Base-by-base conservation (phyloP, 2,113 vertebrate species). In the Shinisaurus crocodilurus region DNA sequence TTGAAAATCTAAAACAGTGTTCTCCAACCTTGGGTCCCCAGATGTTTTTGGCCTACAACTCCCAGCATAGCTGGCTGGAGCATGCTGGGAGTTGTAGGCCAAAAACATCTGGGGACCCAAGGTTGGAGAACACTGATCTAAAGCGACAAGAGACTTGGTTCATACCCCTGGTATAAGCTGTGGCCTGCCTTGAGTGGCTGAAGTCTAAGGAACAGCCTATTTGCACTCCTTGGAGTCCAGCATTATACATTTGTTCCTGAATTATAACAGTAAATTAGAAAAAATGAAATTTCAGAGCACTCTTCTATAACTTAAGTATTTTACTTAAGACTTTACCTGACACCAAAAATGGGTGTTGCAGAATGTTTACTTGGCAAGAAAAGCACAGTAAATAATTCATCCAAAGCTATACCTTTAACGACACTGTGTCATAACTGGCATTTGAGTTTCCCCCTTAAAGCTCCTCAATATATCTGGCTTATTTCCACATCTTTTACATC, bases 401-500 rank as follows among this genome's bases (percentile, higher is more conserved):
- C 3, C 40, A 69, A 84, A 69, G 27, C 29, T 43, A 20, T 60
- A 57, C 27, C n/a, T 48, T 32, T 40, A 37, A 37, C 13, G 7
- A 29, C 29, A 63, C 32, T 75, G 34, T 16, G 37, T 83, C 18
- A 6, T 34, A 89, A 43, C 5, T 57, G 13, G 4, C n/a, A 34
- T 83, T 72, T 74, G 5, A 60, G 29, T 45, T 57, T 34, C 50
- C n/a, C 60, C 54, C 43, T 67, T 92, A 89, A 50, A 92, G 81
- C 92, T 80, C 70, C 80, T 95, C 85, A 63, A 40, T 89, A 74
- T 89, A 75, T 88, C 84, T 91, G 82, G 90, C 70, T 34, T 87
- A 48, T 74, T 92, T 92, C 63, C 87, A 79, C 90, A 85, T 89
- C 70, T 82, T 79, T 91, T 29, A 90, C 80, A 27, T 88, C 54